Evolutionary conservation across 2,797 vertebrate genomes (phyloP), one percentile per base, ranked within the genome.

Genomic region (Ambastaia sidthimunki): DNA sequence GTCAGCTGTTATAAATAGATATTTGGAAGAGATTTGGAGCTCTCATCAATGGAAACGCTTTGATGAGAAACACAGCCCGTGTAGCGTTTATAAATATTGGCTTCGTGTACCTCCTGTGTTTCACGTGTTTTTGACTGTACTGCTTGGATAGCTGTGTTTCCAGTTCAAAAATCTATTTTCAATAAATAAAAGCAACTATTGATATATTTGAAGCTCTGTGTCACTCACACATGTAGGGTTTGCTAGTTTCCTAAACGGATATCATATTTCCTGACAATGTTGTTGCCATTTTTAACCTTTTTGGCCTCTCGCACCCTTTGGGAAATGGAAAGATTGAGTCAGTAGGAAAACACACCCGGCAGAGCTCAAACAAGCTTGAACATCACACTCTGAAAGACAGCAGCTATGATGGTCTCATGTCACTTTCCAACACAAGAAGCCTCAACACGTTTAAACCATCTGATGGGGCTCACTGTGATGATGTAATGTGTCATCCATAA

Each of bases 291-390:
- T 71, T 31, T 59, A 57, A 18, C 25, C 55, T 52, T 16, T 57
- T 21, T 21, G 2, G 12, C 48, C 48, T 76, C 62, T 44, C 15
- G 55, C 62, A 41, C 21, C 15, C 15, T 78, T 69, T 62, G 3
- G 13, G 10, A 78, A 62, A 70, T 70, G 75, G 66, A 77, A 70
- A 70, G 23, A 60, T 70, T 77, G 66, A 78, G 41, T 62, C 37
- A 59, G 13, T 25, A 59, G 18, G 41, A 25, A 63, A 71, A 47
- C 21, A 23, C n/a, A 34, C 21, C 54, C 15, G 57, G 12, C 48
- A 28, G 19, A 59, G 50, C 15, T 74, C 67, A 48, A 67, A 34
- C 84, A 75, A 75, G 81, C 78, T 50, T 54, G 75, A 66, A 70
- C 71, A 83, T 63, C 3, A 66, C 23, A 76, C 11, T 50, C 60